Evolutionary conservation across 2,797 vertebrate genomes (phyloP), one percentile per base, ranked within the genome.

Genomic region (Intellagama lesueurii): DNA sequence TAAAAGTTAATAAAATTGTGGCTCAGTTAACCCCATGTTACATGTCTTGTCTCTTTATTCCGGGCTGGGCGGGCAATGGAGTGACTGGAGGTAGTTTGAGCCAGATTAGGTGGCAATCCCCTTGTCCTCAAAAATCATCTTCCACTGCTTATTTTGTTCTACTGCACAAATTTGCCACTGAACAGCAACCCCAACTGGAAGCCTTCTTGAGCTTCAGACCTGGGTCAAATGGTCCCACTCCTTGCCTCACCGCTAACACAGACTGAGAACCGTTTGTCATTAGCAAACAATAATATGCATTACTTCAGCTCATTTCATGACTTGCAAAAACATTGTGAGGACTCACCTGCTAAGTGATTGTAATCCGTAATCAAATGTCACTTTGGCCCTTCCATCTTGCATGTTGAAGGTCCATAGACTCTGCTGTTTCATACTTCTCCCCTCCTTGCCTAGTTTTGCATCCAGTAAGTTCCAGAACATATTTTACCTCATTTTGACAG

Each of bases 401-500:
- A 35, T 52, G 47, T 35, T 44, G 8, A 16, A 28, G 52, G n/a
- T 70, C 66, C 14, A 70, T 30, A 40, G 44, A 70, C 66, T 52
- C 44, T 26, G 3, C 7, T 32, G 44, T 69, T 94, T 93, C 92
- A 94, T 90, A 92, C 93, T 94, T 93, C 26, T 11, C 47, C 91
- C 87, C 91, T 94, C 87, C 87, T 83, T 96, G 92, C 92, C 90
- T 94, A 95, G 89, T 91, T 93, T 95, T 95, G 90, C 90, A 91
- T 92, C 76, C 88, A 30, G 52, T 86, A 90, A 91, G 92, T 92
- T 91, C 92, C 87, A 88, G 90, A 92, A 94, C 89, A 91, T 95
- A 93, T 93, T 96, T 96, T 95, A 95, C 90, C 56, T 93, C 83
- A 82, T 94, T 92, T 92, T 16, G 88, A 95, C 94, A 95, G 92